phyloP scores from a whole-genome alignment of 2,113 vertebrate genomes.

The Terrapene triunguis region DNA sequence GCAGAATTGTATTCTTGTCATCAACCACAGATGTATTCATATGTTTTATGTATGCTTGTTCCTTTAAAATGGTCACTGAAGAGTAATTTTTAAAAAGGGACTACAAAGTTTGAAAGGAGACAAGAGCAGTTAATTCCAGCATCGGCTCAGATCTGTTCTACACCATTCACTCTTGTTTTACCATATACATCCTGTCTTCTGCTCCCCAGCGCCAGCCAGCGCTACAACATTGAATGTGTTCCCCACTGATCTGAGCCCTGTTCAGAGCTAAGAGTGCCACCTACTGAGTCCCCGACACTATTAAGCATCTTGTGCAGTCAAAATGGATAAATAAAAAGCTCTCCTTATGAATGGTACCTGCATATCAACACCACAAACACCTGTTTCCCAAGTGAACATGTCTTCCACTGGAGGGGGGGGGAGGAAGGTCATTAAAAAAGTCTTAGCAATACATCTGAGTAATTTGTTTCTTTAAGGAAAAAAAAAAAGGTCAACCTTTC shows the following conservation, averaged over 20 bases:
- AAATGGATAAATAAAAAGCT: neutral
- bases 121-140: constrained; percentile 31
- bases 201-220: fast-evolving
- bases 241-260: constrained; percentile 12
- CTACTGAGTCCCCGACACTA: constrained; percentile 62
- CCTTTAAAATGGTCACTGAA: neutral
- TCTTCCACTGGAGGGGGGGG: fast-evolving
- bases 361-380: neutral
- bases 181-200: neutral
- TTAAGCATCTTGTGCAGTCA: neutral
- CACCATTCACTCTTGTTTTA: constrained; percentile 40
- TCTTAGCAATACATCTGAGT: neutral
- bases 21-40: neutral
- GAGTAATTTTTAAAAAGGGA: neutral
- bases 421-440: fast-evolving
- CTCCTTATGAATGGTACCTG: neutral
- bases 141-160: neutral
- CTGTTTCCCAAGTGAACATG: neutral
- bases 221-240: neutral
- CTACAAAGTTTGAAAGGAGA: neutral
- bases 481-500: neutral
- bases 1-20: fast-evolving
- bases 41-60: neutral
- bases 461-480: neutral
- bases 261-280: constrained; percentile 78